Evolutionary conservation across 2,888 invertebrate genomes (phyloP), one percentile per base, ranked within the genome.

Genomic region (Acrocyrtus sp.): DNA sequence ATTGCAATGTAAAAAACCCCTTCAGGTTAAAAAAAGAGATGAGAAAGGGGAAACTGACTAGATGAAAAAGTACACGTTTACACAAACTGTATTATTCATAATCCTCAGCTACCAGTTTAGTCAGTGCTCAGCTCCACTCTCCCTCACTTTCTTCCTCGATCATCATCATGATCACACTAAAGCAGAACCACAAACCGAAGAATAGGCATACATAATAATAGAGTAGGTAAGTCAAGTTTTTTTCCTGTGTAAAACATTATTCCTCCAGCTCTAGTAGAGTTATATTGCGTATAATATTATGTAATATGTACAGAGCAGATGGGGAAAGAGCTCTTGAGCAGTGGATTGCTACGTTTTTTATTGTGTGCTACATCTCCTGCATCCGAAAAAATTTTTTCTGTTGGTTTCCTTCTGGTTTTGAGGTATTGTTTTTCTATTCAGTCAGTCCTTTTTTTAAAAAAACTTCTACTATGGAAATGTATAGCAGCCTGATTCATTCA

Each of bases 51-150:
- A 3, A 10, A 12, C 12, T 34, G 34, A 34, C 34, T 34, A 34
- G 34, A 34, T 34, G 34, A 34, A 12, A 5, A 8, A n/a, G 39
- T 39, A 41, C 58, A 56, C 39, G 27, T 68, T 60, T 61, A 61
- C 60, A 68, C 53, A 53, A 68, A 47, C 54, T 68, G 51, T 21
- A 60, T 48, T 48, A 60, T 19, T 68, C 34, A 34, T 68, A 22
- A 34, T 51, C 34, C 39, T 34, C 45, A 47, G 41, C 1, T 34
- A n/a, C n/a, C n/a, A n/a, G n/a, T n/a, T n/a, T n/a, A n/a, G n/a
- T n/a, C n/a, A n/a, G n/a, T n/a, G n/a, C n/a, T n/a, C n/a, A n/a
- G n/a, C n/a, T n/a, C n/a, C n/a, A n/a, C n/a, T n/a, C n/a, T n/a
- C n/a, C n/a, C n/a, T n/a, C n/a, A n/a, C 24, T 51, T 39, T 43